phyloP scores from a whole-genome alignment of 64 coral and sea anemone genomes.

The Dendrophyllia cribrosa region DNA sequence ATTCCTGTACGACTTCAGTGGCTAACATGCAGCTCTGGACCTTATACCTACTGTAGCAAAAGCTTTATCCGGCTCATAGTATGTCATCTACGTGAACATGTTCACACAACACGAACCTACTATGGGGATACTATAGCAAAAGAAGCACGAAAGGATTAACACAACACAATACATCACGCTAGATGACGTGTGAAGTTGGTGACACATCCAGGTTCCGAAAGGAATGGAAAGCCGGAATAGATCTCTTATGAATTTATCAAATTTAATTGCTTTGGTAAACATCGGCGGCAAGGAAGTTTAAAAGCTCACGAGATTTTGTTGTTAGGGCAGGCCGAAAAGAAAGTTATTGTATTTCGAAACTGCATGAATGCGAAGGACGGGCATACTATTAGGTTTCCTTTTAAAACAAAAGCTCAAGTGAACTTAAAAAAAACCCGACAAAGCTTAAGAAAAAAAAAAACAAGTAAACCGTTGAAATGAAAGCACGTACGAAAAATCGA shows the following conservation, averaged over 20 bases:
- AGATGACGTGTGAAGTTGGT: not conserved
- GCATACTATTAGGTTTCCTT: no score
- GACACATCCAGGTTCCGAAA: not conserved
- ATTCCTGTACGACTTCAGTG: no score
- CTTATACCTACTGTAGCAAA: no score
- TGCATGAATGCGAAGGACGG: no score
- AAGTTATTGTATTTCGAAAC: no score
- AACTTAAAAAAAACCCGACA: no score
- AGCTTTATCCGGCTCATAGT: not conserved
- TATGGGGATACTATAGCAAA: not conserved
- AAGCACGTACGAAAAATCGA: no score
- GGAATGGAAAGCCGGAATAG: not conserved
- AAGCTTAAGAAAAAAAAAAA: no score
- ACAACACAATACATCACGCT: not conserved
- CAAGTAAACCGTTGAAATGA: no score
- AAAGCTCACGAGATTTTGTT: not conserved
- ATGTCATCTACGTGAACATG: not conserved
- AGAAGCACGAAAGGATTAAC: not conserved
- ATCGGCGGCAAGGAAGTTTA: not conserved
- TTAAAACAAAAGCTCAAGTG: no score
- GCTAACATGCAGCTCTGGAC: no score
- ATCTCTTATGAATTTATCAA: conserved; percentile 7
- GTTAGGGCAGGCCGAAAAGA: no score
- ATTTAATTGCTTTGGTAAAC: not conserved
- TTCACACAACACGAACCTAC: not conserved